Evolutionary conservation across 2,113 vertebrate genomes (phyloP).

Genomic region (Plotosus lineatus): DNA sequence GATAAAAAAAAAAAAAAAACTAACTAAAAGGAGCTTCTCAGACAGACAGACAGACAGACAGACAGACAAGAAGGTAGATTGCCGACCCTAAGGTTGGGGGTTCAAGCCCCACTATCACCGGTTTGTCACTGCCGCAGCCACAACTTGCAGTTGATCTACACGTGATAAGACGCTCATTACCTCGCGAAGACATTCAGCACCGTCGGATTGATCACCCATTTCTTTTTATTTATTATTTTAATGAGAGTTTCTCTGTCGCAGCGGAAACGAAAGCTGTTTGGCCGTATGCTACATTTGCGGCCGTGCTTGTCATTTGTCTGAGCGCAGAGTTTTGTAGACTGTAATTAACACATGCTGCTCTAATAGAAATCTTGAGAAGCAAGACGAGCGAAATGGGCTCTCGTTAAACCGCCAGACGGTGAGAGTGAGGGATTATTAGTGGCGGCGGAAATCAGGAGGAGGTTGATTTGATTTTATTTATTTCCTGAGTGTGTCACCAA

Average conservation of each 20-base stretch:
- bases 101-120: no score
- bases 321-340: slow-evolving; percentile 68
- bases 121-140: no score
- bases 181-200: slow-evolving; percentile 76
- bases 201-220: slow-evolving; percentile 78
- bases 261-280: slow-evolving; percentile 70
- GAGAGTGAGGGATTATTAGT: slow-evolving; percentile 21
- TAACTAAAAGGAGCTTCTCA: no score
- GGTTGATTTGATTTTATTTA: slow-evolving; percentile 24
- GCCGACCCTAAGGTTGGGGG: no score
- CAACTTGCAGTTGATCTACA: slow-evolving; percentile 71
- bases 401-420: slow-evolving; percentile 35
- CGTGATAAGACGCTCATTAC: slow-evolving; percentile 78
- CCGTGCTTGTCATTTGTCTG: slow-evolving; percentile 74
- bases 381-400: background rate
- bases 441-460: slow-evolving; percentile 13
- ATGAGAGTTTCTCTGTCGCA: slow-evolving; percentile 67
- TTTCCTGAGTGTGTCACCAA: background rate
- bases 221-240: slow-evolving; percentile 31
- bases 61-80: no score
- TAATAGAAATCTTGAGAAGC: slow-evolving; percentile 77
- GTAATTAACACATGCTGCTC: slow-evolving; percentile 76
- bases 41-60: no score
- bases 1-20: no score
- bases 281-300: slow-evolving; percentile 69